Evolutionary conservation across 2,113 vertebrate species (phyloP).

Genomic region (Podilymbus podiceps): DNA sequence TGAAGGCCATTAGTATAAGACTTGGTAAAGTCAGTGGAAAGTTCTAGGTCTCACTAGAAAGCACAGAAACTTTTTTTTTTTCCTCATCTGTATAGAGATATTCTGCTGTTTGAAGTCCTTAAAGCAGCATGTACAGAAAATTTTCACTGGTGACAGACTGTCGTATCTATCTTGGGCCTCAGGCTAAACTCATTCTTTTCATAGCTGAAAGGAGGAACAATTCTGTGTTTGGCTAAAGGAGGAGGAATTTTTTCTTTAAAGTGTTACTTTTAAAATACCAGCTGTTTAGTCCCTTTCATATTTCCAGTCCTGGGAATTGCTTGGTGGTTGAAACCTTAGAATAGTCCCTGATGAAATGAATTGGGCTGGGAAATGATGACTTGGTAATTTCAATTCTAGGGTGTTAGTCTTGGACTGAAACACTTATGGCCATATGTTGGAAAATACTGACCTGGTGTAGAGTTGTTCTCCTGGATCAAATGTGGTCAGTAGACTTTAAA

Average conservation of each 20-base stretch:
- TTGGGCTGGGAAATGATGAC: neutral
- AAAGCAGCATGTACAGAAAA: neutral
- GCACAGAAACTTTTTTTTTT: neutral
- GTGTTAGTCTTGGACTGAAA: neutral
- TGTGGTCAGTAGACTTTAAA: neutral
- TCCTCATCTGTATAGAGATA: neutral
- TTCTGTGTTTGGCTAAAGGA: neutral
- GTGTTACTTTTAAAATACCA: neutral
- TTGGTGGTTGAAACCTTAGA: neutral
- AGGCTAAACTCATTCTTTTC: neutral
- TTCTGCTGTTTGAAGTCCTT: neutral
- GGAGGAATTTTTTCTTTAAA: neutral
- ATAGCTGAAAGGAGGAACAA: neutral
- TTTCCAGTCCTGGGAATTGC: neutral
- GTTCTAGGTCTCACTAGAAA: neutral
- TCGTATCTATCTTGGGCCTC: neutral
- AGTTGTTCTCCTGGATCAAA: neutral
- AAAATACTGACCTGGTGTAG: neutral
- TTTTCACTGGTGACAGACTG: neutral
- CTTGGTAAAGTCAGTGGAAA: neutral
- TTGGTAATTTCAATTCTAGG: neutral
- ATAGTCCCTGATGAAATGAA: neutral
- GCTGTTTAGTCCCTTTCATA: neutral
- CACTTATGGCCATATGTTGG: neutral
- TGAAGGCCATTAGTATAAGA: neutral